These are phyloP conservation scores for Festucalex cinctus DNA, from an alignment of 2,113 vertebrate genomes.

Conservation along the genomic window DNA sequence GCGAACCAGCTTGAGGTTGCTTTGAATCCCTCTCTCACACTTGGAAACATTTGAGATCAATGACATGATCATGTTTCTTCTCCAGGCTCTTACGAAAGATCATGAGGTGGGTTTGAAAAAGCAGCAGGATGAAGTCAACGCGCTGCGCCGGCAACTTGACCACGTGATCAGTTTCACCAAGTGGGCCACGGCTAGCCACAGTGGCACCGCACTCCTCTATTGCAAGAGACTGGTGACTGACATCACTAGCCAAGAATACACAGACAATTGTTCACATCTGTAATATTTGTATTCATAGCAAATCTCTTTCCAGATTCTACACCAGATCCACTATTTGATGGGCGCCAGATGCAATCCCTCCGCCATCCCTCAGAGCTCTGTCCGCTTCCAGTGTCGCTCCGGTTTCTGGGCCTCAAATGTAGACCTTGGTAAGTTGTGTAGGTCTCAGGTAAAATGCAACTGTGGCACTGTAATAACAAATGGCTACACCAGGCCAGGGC, in stretches of 20 bases:
- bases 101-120: slow-evolving; percentile 88
- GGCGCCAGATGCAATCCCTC: slow-evolving; percentile 73
- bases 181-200: slow-evolving; percentile 93
- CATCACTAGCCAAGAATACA: not conserved
- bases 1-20: slow-evolving; percentile 91
- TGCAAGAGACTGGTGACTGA: slow-evolving; percentile 87
- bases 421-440: slow-evolving; percentile 72
- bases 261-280: not conserved
- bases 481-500: too few relatives aligned
- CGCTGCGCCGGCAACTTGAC: slow-evolving; percentile 88
- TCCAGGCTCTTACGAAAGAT: slow-evolving; percentile 90
- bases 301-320: slow-evolving; percentile 63
- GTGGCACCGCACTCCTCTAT: slow-evolving; percentile 90
- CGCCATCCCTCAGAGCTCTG: slow-evolving; percentile 71
- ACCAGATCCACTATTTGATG: slow-evolving; percentile 77
- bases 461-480: too few relatives aligned
- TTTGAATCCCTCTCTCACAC: not conserved
- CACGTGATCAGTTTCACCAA: slow-evolving; percentile 96
- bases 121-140: slow-evolving; percentile 88
- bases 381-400: slow-evolving; percentile 77
- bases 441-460: not conserved
- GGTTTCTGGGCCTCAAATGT: slow-evolving; percentile 77
- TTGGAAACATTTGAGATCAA: not conserved
- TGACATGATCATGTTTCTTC: not conserved
- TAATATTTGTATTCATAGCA: not conserved